Conservation (phyloP, 2,113 vertebrate genomes). For the Oenanthe melanoleuca region DNA sequence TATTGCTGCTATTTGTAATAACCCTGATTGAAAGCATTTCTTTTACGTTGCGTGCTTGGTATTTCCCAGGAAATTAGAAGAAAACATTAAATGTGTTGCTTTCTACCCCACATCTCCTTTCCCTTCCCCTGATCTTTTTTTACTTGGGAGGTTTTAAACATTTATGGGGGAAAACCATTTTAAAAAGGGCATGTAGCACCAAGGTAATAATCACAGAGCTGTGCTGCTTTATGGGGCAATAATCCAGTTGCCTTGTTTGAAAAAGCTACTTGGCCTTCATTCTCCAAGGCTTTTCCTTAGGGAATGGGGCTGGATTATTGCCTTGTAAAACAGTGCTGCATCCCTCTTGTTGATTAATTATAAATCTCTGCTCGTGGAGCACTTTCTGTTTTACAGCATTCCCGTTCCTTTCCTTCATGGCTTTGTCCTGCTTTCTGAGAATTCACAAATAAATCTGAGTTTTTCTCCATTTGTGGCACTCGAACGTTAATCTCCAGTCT, state of each 20-base stretch:
- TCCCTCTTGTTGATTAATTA: slow-evolving; percentile 51
- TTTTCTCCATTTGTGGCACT: background rate
- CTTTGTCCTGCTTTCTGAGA: background rate
- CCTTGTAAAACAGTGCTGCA: slow-evolving; percentile 53
- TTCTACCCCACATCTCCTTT: background rate
- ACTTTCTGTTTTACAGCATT: background rate
- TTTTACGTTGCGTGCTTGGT: background rate
- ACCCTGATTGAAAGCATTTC: background rate
- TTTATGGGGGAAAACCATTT: slow-evolving; percentile 51
- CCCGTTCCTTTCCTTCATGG: background rate
- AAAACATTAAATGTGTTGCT: background rate
- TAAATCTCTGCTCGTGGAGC: slow-evolving; percentile 1
- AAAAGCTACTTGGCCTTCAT: slow-evolving; percentile 59
- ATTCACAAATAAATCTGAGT: background rate
- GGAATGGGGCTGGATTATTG: slow-evolving; percentile 55
- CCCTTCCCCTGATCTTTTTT: slow-evolving; percentile 18
- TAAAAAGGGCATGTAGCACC: slow-evolving; percentile 49
- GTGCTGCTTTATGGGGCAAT: slow-evolving; percentile 64
- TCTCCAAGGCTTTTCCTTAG: slow-evolving; percentile 22
- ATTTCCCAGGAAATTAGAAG: slow-evolving; percentile 14
- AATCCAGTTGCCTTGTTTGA: slow-evolving; percentile 62
- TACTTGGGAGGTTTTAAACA: slow-evolving; percentile 45
- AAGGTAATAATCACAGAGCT: slow-evolving; percentile 60
- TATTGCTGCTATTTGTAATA: slow-evolving; percentile 22
- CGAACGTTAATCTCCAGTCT: background rate